phyloP scores from a whole-genome alignment of 2,888 invertebrate genomes.

The Agonopterix arenella region DNA sequence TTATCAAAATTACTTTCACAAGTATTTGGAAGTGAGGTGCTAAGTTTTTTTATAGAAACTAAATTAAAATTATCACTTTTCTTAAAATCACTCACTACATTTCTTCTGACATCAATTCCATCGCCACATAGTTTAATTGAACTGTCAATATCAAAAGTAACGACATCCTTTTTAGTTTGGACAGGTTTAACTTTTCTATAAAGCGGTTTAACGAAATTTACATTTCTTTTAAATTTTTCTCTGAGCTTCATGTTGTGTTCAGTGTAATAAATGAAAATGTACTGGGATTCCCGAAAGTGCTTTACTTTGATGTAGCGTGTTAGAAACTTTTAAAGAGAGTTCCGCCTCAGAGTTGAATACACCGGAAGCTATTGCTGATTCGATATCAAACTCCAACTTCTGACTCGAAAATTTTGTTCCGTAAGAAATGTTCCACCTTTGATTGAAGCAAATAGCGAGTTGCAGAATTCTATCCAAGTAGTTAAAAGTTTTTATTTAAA shows the following conservation, averaged over 20 bases:
- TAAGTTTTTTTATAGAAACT: slow-evolving; percentile 10
- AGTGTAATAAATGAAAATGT: slow-evolving; percentile 17
- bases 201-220: slow-evolving; percentile 52
- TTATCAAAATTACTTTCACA: no score
- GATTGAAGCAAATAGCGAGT: no score
- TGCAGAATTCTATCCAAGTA: no score
- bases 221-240: slow-evolving; percentile 32
- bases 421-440: no score
- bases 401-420: neutral
- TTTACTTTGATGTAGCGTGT: slow-evolving; percentile 29
- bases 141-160: slow-evolving; percentile 31
- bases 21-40: neutral
- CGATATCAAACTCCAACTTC: slow-evolving; percentile 23
- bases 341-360: slow-evolving; percentile 26
- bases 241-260: slow-evolving; percentile 20
- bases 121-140: slow-evolving; percentile 48
- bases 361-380: slow-evolving; percentile 34
- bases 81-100: slow-evolving; percentile 19
- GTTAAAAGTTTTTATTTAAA: no score
- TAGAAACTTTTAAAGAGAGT: slow-evolving; percentile 29
- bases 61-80: slow-evolving; percentile 18
- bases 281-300: slow-evolving; percentile 29
- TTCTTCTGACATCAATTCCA: slow-evolving; percentile 35
- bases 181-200: slow-evolving; percentile 42
- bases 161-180: slow-evolving; percentile 24